These are phyloP conservation scores for Platygyra sinensis DNA, from an alignment of 64 coral and sea anemone species.

Conservation along the genomic window DNA sequence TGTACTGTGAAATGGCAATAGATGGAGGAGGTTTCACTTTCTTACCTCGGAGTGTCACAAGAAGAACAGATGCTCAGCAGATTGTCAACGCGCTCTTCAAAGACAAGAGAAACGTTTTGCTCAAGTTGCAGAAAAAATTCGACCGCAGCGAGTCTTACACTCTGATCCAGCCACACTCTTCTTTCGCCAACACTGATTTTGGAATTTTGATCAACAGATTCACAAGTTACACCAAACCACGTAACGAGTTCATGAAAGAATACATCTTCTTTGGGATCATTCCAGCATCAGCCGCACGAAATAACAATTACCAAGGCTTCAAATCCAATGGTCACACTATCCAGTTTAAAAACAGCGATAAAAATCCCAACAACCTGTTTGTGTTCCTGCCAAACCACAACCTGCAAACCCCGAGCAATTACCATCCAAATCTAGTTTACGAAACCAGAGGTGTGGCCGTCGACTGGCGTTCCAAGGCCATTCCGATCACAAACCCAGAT, in stretches of 20 bases:
- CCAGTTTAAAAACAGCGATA: conserved; percentile 47
- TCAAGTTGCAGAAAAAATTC: conserved; percentile 31
- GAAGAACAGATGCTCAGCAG: too few relatives aligned
- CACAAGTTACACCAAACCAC: conserved; percentile 21
- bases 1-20: too few relatives aligned
- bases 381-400: conserved; percentile 71
- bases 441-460: conserved; percentile 26
- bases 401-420: not conserved
- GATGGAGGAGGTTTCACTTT: too few relatives aligned
- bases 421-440: too few relatives aligned
- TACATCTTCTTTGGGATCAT: conserved; percentile 66
- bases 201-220: conserved; percentile 26
- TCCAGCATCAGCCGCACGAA: not conserved
- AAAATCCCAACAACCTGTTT: conserved; percentile 56
- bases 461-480: conserved; percentile 43
- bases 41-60: too few relatives aligned
- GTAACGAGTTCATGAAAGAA: conserved; percentile 3
- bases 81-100: too few relatives aligned
- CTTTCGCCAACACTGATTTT: not conserved
- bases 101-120: conserved; percentile 51
- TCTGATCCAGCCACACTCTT: conserved; percentile 34
- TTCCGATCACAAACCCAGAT: not conserved
- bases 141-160: conserved; percentile 48
- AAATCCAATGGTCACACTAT: conserved; percentile 26
- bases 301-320: conserved; percentile 27